phyloP scores from a whole-genome alignment of 1,140 invertebrate species.

The Thaumetopoea pityocampa region DNA sequence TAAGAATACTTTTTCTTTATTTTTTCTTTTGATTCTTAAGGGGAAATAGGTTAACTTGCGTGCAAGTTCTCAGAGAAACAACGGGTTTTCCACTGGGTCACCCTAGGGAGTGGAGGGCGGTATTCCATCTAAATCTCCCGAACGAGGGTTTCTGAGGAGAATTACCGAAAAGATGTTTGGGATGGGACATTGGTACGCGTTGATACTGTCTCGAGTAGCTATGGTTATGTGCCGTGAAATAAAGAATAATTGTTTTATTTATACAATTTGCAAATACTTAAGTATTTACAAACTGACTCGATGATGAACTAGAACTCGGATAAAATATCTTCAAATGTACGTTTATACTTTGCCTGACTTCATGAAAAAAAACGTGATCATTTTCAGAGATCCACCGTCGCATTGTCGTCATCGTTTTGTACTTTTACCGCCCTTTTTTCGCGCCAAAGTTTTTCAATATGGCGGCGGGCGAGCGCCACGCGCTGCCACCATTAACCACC shows the following conservation, averaged over 20 bases:
- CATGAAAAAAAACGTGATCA: slow-evolving; percentile 3
- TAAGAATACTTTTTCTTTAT: slow-evolving; percentile 5
- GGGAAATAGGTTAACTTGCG: slow-evolving; percentile 11
- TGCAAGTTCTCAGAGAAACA: slow-evolving; percentile 48
- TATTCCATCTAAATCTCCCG: slow-evolving; percentile 54
- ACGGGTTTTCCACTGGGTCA: slow-evolving; percentile 58
- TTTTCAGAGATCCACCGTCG: slow-evolving; percentile 14
- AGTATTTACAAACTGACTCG: too few species aligned
- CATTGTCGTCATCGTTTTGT: slow-evolving; percentile 28
- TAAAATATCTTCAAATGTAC: too few species aligned
- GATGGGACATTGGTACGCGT: slow-evolving; percentile 21
- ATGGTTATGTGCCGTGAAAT: too few species aligned
- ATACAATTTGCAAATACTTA: too few species aligned
- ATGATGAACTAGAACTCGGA: too few species aligned
- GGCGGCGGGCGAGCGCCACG: slow-evolving; percentile 63
- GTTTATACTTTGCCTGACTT: too few species aligned
- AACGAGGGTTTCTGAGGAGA: slow-evolving; percentile 51
- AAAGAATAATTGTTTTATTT: too few species aligned
- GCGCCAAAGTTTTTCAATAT: slow-evolving; percentile 74
- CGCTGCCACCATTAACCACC: slow-evolving; percentile 73
- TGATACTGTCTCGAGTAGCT: slow-evolving; percentile 15
- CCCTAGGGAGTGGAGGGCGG: slow-evolving; percentile 46
- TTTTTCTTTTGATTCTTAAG: slow-evolving; percentile 7
- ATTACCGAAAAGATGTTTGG: slow-evolving; percentile 52
- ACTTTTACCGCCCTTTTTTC: slow-evolving; percentile 54